Evolutionary conservation across 2,888 invertebrate genomes (phyloP).

Genomic region (Drosophila mettleri): DNA sequence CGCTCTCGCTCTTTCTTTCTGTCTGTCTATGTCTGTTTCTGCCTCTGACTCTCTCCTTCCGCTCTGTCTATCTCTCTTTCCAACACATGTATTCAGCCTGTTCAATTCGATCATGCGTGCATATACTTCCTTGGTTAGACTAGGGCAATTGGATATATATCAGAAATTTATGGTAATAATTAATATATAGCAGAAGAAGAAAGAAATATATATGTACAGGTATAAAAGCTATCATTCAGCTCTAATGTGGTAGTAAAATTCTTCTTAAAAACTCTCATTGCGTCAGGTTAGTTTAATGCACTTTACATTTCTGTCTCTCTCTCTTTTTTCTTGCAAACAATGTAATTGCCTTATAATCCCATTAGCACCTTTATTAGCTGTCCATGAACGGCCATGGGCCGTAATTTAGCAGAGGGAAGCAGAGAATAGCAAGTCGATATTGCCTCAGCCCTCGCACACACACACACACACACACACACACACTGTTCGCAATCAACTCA

Average conservation of each 20-base stretch:
- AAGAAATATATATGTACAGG: neutral
- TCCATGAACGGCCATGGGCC: slow-evolving; percentile 10
- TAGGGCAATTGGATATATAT: no score
- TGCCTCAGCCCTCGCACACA: no score
- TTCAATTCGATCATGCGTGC: no score
- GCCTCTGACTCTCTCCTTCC: no score
- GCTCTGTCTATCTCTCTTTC: no score
- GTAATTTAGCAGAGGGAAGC: slow-evolving; percentile 18
- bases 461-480: neutral
- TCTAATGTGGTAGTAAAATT: neutral
- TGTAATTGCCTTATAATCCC: slow-evolving; percentile 46
- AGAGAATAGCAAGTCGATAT: slow-evolving; percentile 14
- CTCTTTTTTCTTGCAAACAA: slow-evolving; percentile 25
- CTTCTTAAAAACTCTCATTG: slow-evolving; percentile 5
- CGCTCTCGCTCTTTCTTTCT: no score
- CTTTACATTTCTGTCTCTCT: neutral
- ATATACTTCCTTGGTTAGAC: neutral
- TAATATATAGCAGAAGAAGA: neutral
- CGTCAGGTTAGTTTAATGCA: slow-evolving; percentile 13
- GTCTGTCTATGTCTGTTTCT: no score
- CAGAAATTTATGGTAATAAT: no score
- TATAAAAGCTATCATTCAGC: neutral
- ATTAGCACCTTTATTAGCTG: slow-evolving; percentile 53
- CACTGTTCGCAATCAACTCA: slow-evolving; percentile 45
- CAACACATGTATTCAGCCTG: no score